Evolutionary conservation across 2,888 invertebrate genomes (phyloP).

Genomic region (Taphrorychus bicolor): DNA sequence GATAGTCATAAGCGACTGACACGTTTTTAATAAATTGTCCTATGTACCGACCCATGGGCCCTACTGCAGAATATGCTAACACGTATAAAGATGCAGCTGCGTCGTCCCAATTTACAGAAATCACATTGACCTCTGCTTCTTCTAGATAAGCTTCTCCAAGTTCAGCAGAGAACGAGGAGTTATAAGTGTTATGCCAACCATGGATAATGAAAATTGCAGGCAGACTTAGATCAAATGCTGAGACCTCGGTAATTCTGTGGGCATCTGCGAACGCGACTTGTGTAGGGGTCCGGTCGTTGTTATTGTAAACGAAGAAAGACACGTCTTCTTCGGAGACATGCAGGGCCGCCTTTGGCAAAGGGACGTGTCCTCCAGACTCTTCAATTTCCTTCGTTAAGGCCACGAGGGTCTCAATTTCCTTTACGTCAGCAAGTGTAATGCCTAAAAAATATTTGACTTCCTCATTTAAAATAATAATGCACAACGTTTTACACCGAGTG

Average conservation of each 20-base stretch:
- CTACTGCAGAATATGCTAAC: slow-evolving; percentile 43
- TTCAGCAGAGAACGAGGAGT: slow-evolving; percentile 46
- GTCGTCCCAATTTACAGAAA: slow-evolving; percentile 53
- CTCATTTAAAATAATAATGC: too few species aligned
- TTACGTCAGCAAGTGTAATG: background rate
- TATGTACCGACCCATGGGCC: slow-evolving; percentile 44
- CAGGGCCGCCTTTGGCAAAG: background rate
- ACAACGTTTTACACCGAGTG: too few species aligned
- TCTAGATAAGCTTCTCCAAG: slow-evolving; percentile 46
- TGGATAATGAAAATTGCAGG: slow-evolving; percentile 52
- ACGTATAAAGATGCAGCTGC: slow-evolving; percentile 46
- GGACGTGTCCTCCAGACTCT: background rate
- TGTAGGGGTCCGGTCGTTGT: background rate
- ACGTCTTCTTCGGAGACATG: slow-evolving; percentile 42
- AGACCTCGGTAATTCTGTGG: slow-evolving; percentile 13
- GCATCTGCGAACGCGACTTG: slow-evolving; percentile 10
- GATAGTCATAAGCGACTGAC: slow-evolving; percentile 41
- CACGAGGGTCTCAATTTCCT: slow-evolving; percentile 8
- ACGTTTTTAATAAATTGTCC: slow-evolving; percentile 49
- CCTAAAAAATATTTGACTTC: too few species aligned
- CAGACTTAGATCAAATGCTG: slow-evolving; percentile 42
- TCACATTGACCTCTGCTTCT: slow-evolving; percentile 50
- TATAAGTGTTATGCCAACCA: slow-evolving; percentile 51
- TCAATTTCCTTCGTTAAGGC: background rate
- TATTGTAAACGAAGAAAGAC: slow-evolving; percentile 35